Percentiles rank a stretch among this genome's conserved stretches.
Evolutionary conservation across 2,797 vertebrate species (phyloP).

Genomic region (Cirrhinus mrigala): DNA sequence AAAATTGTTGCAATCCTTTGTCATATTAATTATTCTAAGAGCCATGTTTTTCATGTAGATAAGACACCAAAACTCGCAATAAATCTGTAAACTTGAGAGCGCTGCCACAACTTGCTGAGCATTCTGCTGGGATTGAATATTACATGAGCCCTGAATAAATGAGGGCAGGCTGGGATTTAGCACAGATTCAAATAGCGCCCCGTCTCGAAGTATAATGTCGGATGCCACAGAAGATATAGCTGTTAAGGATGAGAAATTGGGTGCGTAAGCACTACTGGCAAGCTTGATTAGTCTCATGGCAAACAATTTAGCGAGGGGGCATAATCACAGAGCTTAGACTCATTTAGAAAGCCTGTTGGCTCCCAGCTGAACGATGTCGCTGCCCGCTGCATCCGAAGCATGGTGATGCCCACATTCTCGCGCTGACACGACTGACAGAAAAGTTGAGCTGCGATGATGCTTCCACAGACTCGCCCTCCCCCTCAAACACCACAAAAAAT

Average conservation of each 20-base stretch:
- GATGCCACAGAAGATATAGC: slow-evolving; percentile 70
- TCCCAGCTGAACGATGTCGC: slow-evolving; percentile 63
- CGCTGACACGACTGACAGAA: slow-evolving; percentile 75
- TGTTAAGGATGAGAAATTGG: slow-evolving; percentile 69
- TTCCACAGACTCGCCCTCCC: slow-evolving; percentile 62
- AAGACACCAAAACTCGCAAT: slow-evolving; percentile 75
- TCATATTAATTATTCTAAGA: slow-evolving; percentile 76
- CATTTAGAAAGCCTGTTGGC: slow-evolving; percentile 76
- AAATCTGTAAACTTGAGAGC: slow-evolving; percentile 77
- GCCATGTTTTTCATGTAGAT: slow-evolving; percentile 72
- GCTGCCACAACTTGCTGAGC: slow-evolving; percentile 75
- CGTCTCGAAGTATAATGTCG: slow-evolving; percentile 55
- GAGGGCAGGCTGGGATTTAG: slow-evolving; percentile 62
- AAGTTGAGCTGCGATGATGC: slow-evolving; percentile 69
- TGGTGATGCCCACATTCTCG: slow-evolving; percentile 64
- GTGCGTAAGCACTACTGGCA: slow-evolving; percentile 69
- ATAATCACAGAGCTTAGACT: slow-evolving; percentile 76
- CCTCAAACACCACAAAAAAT: slow-evolving; percentile 54
- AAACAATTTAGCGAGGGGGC: slow-evolving; percentile 76
- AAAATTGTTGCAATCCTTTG: slow-evolving; percentile 70
- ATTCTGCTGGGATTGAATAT: slow-evolving; percentile 75
- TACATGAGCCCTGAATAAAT: slow-evolving; percentile 73
- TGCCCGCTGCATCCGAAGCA: slow-evolving; percentile 67
- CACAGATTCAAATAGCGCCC: slow-evolving; percentile 61
- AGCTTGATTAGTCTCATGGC: slow-evolving; percentile 74